Evolutionary conservation across 2,888 invertebrate species (phyloP), one percentile per base, ranked within the genome.

Genomic region (Smittia sp.): DNA sequence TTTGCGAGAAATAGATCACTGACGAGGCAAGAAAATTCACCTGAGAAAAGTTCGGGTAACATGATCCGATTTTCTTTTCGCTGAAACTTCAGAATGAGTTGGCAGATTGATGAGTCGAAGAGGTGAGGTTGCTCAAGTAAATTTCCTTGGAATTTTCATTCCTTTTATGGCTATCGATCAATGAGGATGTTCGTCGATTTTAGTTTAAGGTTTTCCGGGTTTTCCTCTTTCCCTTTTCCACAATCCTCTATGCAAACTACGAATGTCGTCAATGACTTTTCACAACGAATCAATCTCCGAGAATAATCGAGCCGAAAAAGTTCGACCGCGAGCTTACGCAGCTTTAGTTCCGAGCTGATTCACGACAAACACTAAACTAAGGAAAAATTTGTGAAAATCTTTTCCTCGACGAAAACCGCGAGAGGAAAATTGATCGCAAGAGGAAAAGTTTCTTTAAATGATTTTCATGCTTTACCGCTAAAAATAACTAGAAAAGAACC

Each of bases 21-120:
- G 20, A 41, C 4, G 54, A 13, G 15, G 54, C 11, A 25, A 18
- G 22, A 69, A 46, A 69, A 46, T 69, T 69, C 27, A 69, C 69
- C 69, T 69, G 69, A 25, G 46, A 54, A 69, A 18, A 69, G 69
- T 69, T 69, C 69, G 41, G 69, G 69, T 69, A 69, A 69, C 69
- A 69, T 69, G 25, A 52, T 69, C 54, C 13, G 67, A 25, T 52
- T 69, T 46, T 46, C 11, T 38, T 67, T 20, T 67, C 20, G 32
- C 13, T 39, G 18, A 1, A 22, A 2, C 62, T 7, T 22, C 52
- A 13, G 15, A 41, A 27, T 4, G 24, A n/a, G 13, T n/a, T 24
- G 24, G 18, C 63, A 27, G n/a, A 27, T 63, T n/a, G 15, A n/a
- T 15, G 63, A 27, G 63, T 58, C 32, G 9, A 32, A 6, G 32